phyloP scores from a whole-genome alignment of 2,888 invertebrate species.

The Hylaea fasciaria region DNA sequence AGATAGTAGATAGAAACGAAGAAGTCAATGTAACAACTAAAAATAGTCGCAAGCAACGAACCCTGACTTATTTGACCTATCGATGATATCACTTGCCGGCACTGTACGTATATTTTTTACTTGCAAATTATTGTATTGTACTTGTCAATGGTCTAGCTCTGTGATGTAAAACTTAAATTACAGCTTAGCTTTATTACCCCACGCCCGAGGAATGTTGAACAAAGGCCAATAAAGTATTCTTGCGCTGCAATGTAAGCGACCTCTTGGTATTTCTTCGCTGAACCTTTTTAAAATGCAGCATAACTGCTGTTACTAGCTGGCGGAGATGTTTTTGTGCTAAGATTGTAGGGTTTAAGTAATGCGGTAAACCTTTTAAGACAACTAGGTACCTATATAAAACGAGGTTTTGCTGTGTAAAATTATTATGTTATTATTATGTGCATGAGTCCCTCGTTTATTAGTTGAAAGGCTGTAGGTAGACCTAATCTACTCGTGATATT shows the following conservation, averaged over 20 bases:
- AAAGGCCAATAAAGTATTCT: constrained; percentile 40
- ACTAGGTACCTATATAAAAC: background rate
- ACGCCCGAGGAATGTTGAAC: constrained; percentile 33
- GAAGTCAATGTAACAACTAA: background rate
- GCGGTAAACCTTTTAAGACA: background rate
- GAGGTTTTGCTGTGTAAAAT: constrained; percentile 4
- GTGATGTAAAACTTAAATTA: constrained; percentile 19
- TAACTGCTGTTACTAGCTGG: constrained; percentile 25
- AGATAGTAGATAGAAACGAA: background rate
- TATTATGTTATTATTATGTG: too few species aligned
- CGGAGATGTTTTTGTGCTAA: constrained; percentile 27
- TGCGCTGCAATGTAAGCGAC: constrained; percentile 25
- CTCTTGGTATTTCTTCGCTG: constrained; percentile 27
- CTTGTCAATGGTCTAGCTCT: constrained; percentile 17
- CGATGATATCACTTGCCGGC: constrained; percentile 3
- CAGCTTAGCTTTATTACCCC: constrained; percentile 24
- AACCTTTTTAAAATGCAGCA: constrained; percentile 30
- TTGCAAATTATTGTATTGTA: constrained; percentile 11
- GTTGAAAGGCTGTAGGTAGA: too few species aligned
- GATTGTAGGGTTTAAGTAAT: constrained; percentile 17
- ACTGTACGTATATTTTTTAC: constrained; percentile 1
- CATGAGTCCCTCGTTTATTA: background rate
- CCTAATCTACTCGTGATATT: background rate
- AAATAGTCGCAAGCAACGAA: background rate
- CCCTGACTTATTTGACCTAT: constrained; percentile 6